These are phyloP conservation scores for Calliopum simillimum DNA, from an alignment of 2,888 invertebrate species.

Conservation along the genomic window DNA sequence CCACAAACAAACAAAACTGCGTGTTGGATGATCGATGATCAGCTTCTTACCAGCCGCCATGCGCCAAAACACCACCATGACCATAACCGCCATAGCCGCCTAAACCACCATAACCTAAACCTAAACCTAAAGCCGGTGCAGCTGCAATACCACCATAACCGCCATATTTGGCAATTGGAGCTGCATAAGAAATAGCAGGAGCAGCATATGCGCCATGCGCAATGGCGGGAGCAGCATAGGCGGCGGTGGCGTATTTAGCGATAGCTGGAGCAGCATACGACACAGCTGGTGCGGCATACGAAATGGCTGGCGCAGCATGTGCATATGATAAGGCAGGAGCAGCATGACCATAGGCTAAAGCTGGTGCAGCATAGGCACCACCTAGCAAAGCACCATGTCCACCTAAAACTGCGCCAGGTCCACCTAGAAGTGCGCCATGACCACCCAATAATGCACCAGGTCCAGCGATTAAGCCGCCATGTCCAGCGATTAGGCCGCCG, in stretches of 20 bases:
- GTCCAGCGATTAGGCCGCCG: too few species aligned
- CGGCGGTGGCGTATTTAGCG: conserved; percentile 49
- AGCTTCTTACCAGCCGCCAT: conserved; percentile 56
- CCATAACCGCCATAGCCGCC: conserved; percentile 44
- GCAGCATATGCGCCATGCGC: conserved; percentile 56
- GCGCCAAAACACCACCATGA: conserved; percentile 49
- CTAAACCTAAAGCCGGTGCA: conserved; percentile 58
- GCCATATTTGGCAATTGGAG: conserved; percentile 67
- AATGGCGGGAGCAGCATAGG: conserved; percentile 62
- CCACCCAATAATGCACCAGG: conserved; percentile 35
- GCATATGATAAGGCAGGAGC: conserved; percentile 46
- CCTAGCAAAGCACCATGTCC: conserved; percentile 38
- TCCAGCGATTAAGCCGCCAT: conserved; percentile 40
- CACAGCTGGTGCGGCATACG: conserved; percentile 51
- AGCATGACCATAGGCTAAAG: conserved; percentile 43
- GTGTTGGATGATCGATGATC: background rate
- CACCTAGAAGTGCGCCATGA: conserved; percentile 33
- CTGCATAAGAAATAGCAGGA: conserved; percentile 54
- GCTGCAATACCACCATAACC: too few species aligned
- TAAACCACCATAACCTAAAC: conserved; percentile 42
- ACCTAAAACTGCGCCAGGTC: conserved; percentile 39
- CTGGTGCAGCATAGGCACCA: conserved; percentile 37
- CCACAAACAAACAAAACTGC: background rate
- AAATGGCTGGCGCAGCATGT: conserved; percentile 49
- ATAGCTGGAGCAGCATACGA: conserved; percentile 51